phyloP scores from a whole-genome alignment of 2,888 invertebrate species.

The Drosophila picticornis region DNA sequence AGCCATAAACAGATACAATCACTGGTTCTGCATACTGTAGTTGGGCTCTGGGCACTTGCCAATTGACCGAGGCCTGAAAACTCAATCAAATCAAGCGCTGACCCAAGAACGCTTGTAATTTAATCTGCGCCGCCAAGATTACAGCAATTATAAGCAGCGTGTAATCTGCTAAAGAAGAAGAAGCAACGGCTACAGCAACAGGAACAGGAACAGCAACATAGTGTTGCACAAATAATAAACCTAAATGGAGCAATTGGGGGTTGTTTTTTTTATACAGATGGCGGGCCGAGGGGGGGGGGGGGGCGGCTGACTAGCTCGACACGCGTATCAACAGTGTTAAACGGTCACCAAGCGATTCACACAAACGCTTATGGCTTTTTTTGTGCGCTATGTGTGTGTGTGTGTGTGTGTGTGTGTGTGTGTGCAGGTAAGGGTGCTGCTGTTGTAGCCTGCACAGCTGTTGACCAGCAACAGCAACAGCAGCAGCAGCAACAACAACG shows the following conservation, averaged over 20 bases:
- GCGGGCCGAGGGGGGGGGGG: neutral
- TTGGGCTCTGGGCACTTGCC: neutral
- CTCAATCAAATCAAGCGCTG: slow-evolving; percentile 1
- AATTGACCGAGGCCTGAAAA: neutral
- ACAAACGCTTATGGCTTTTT: neutral
- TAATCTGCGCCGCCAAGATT: neutral
- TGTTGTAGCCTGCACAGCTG: slow-evolving; percentile 21
- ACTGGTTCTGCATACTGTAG: neutral
- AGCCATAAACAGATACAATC: neutral
- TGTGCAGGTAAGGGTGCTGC: slow-evolving; percentile 8
- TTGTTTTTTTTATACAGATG: slow-evolving; percentile 1
- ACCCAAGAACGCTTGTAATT: neutral
- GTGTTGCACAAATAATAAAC: slow-evolving; percentile 2
- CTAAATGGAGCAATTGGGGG: slow-evolving; percentile 4
- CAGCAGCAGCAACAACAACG: slow-evolving; percentile 8
- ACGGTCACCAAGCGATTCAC: slow-evolving; percentile 2
- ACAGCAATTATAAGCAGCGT: slow-evolving; percentile 41
- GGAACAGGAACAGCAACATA: neutral
- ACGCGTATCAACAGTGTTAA: slow-evolving; percentile 41
- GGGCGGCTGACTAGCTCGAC: slow-evolving; percentile 29
- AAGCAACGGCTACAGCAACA: neutral
- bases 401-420: neutral
- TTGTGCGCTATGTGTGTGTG: slow-evolving; percentile 2
- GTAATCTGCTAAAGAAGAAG: slow-evolving; percentile 27
- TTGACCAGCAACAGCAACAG: slow-evolving; percentile 17